Evolutionary conservation across 2,797 vertebrate genomes (phyloP).

Genomic region (Anabacerthia variegaticeps): DNA sequence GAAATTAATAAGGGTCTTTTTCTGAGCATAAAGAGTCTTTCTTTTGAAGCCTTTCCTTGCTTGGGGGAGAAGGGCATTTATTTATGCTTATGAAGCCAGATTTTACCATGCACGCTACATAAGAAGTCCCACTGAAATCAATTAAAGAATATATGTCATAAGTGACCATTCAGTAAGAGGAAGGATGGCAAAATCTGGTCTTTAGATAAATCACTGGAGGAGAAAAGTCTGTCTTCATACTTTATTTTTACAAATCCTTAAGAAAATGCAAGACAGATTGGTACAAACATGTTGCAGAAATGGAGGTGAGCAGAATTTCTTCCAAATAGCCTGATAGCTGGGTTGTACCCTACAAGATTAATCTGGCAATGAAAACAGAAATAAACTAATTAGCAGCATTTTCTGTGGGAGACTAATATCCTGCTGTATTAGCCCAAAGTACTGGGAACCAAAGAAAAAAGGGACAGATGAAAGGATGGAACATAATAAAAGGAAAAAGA

Average conservation of each 20-base stretch:
- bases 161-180: background rate
- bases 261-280: conserved; percentile 9
- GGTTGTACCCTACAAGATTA: background rate
- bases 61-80: background rate
- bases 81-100: conserved; percentile 27
- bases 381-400: conserved; percentile 30
- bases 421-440: conserved; percentile 14
- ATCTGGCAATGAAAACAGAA: conserved; percentile 2
- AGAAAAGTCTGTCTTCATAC: background rate
- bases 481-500: conserved; percentile 20
- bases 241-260: background rate
- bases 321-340: background rate
- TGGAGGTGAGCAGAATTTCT: conserved; percentile 2
- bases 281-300: conserved; percentile 18
- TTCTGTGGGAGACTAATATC: conserved; percentile 16
- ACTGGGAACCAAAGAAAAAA: conserved; percentile 13
- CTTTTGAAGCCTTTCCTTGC: conserved; percentile 25
- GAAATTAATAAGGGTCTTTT: background rate
- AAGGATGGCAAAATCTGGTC: background rate
- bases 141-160: conserved; percentile 19
- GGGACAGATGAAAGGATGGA: conserved; percentile 4
- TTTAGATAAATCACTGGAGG: background rate
- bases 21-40: background rate
- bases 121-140: conserved; percentile 51
- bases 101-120: background rate